Conservation (phyloP, 2,113 vertebrate species). For the Prionailurus bengalensis region DNA sequence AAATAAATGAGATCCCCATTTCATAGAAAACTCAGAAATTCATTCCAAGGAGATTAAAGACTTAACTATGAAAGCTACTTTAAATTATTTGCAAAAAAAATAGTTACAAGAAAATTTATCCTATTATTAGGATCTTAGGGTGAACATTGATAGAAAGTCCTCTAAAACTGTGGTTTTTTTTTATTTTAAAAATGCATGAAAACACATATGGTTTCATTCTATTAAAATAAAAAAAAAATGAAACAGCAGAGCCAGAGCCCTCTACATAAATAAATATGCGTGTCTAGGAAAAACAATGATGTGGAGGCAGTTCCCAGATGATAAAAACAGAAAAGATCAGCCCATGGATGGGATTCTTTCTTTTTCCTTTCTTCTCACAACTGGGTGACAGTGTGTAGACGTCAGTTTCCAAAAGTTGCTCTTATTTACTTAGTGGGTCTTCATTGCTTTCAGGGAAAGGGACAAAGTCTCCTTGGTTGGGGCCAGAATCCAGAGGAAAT, state of each 20-base stretch:
- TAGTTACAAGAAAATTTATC: neutral
- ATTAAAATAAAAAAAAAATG: neutral
- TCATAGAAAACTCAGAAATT: neutral
- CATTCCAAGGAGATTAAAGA: neutral
- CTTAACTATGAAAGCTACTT: neutral
- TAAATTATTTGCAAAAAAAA: neutral
- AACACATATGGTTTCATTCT: neutral
- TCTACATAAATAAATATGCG: neutral
- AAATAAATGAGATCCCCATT: neutral
- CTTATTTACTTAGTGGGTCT: neutral
- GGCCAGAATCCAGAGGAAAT: neutral
- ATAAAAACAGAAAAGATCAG: neutral
- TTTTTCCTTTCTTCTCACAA: neutral
- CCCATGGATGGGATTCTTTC: rapidly evolving
- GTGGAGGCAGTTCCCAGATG: neutral
- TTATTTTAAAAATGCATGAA: neutral
- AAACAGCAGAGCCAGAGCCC: too few species aligned
- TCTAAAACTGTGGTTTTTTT: neutral
- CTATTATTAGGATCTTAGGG: neutral
- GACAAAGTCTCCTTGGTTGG: neutral
- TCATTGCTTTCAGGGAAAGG: neutral
- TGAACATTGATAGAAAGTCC: too few species aligned
- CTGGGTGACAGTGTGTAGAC: too few species aligned
- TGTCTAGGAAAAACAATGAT: neutral
- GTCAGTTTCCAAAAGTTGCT: neutral